Evolutionary conservation across 2,888 invertebrate genomes (phyloP), one percentile per base, ranked within the genome.

Genomic region (Tipula vernalis): DNA sequence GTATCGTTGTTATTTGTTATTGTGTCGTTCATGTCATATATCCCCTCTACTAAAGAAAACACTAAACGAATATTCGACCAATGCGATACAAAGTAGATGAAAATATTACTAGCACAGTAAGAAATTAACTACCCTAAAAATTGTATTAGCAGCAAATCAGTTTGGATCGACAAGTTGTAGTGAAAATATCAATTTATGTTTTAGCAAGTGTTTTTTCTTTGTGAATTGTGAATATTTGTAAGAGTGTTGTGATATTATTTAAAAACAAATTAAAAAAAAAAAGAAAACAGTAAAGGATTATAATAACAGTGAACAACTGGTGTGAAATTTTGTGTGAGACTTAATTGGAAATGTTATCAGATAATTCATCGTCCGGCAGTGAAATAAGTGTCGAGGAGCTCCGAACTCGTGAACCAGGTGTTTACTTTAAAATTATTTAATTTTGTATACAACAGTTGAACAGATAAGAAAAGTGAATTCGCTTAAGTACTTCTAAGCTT

Each of bases 361-460:
- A 90, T 28, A 28, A 28, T 87, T 91, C 92, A 88, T 91, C 92
- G 88, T 89, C 91, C 87, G 87, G 87, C 86, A 92, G 92, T 90
- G 91, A 91, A 89, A 91, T 92, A 87, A 92, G 92, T 88, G 91
- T 92, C 88, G 92, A 92, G 89, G 91, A 92, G 88, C 89, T 91
- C 83, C 90, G 90, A 88, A 89, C 90, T 88, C 89, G 90, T 89
- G 90, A 91, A 89, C 90, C 90, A 91, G 91, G 92, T 92, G 90
- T 90, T 90, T 28, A 10, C 10, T 28, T 28, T 28, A 8, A 28
- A 84, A 39, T 84, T 39, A 10, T 71, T 39, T 39, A 6, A 39
- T 28, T 28, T 28, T 28, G 28, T 0, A 28, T 28, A 28, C 28
- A 28, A 28, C 28, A 28, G 28, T 28, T 28, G 28, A 28, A 28